Evolutionary conservation across 2,113 vertebrate genomes (phyloP).

Genomic region (Colinus virginianus): DNA sequence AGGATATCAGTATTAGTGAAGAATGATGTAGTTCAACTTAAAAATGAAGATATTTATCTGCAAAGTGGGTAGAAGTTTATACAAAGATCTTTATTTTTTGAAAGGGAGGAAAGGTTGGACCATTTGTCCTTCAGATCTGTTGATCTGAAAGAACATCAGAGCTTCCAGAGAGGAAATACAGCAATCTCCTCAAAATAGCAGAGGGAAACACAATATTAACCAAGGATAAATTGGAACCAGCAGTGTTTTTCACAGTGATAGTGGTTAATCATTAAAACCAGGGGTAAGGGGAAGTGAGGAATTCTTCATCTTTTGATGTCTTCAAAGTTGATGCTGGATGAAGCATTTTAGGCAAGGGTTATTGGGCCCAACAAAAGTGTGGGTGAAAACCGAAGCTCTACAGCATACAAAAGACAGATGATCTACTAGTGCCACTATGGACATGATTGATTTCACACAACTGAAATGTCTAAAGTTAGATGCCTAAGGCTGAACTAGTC

Average conservation of each 20-base stretch:
- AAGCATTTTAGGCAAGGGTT: background rate
- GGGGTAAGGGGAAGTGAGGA: background rate
- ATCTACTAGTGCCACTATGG: background rate
- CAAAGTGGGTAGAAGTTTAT: background rate
- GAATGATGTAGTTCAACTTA: background rate
- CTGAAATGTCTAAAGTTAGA: background rate
- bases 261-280: slow-evolving; percentile 1
- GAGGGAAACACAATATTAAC: background rate
- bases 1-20: background rate
- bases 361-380: background rate
- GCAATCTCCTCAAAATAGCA: background rate
- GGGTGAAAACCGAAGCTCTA: slow-evolving; percentile 3
- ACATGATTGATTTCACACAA: background rate
- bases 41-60: background rate
- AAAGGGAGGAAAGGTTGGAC: background rate
- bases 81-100: background rate
- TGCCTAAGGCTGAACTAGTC: background rate
- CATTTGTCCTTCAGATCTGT: background rate
- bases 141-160: background rate
- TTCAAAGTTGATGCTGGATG: background rate
- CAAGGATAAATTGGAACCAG: background rate
- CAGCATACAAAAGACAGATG: background rate
- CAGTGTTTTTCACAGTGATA: background rate
- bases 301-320: background rate
- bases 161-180: background rate